phyloP scores from a whole-genome alignment of 2,888 invertebrate species.

The Caenorhabditis japonica region DNA sequence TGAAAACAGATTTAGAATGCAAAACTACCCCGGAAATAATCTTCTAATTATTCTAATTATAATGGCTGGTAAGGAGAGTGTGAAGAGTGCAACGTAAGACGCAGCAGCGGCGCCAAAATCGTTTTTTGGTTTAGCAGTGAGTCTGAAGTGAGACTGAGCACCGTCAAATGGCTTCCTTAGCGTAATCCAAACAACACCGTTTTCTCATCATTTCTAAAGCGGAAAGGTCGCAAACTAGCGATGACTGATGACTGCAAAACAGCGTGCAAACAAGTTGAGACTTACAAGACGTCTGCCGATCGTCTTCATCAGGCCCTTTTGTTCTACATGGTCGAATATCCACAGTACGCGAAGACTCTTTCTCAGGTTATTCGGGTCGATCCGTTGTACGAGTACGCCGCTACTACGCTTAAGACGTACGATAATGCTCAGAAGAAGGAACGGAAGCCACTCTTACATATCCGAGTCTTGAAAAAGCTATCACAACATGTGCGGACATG shows the following conservation, averaged over 20 bases:
- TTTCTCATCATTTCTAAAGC: conserved; percentile 34
- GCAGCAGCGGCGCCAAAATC: conserved; percentile 5
- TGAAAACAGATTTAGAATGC: too few species aligned
- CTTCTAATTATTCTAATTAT: too few species aligned
- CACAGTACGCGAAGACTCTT: background rate
- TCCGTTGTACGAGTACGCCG: conserved; percentile 12
- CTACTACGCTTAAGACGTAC: conserved; percentile 19
- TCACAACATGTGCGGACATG: background rate
- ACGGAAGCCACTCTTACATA: conserved; percentile 20
- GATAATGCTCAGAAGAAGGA: conserved; percentile 21
- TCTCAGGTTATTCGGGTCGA: conserved; percentile 2
- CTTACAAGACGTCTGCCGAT: conserved; percentile 29
- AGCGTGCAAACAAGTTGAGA: conserved; percentile 28
- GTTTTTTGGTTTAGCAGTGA: conserved; percentile 35
- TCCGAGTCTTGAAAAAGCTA: conserved; percentile 22
- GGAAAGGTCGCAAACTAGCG: conserved; percentile 21
- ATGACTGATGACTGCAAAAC: conserved; percentile 30
- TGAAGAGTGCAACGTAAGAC: conserved; percentile 9
- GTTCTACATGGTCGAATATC: conserved; percentile 36
- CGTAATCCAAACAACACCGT: conserved; percentile 29
- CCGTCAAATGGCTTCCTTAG: too few species aligned
- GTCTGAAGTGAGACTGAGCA: background rate
- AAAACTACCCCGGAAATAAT: too few species aligned
- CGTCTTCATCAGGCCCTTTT: conserved; percentile 31
- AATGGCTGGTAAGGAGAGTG: conserved; percentile 30